These are phyloP conservation scores for Danio jaintianensis DNA, from an alignment of 2,797 vertebrate species.

Conservation along the genomic window DNA sequence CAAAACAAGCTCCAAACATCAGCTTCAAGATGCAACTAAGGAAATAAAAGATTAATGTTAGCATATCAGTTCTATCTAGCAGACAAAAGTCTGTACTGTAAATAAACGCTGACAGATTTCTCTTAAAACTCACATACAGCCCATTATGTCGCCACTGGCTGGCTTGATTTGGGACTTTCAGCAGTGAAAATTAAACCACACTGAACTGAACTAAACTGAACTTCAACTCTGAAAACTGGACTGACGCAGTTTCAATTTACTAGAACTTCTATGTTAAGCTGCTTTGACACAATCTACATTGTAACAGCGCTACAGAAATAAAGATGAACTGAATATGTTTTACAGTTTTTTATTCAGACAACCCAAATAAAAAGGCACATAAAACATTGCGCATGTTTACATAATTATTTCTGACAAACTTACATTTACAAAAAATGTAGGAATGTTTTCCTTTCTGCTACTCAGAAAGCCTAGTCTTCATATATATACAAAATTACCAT, in stretches of 20 bases:
- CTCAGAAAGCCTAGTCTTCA: slow-evolving; percentile 97
- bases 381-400: slow-evolving; percentile 98
- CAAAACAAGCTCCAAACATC: not conserved
- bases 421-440: slow-evolving; percentile 97
- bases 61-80: not conserved
- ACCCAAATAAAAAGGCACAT: slow-evolving; percentile 99
- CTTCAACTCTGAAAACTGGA: no score
- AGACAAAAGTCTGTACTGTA: not conserved
- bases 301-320: no score
- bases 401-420: slow-evolving; percentile 98
- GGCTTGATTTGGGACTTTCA: no score
- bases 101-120: not conserved
- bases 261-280: no score
- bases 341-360: slow-evolving; percentile 99
- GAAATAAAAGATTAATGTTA: not conserved
- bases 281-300: no score
- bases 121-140: slow-evolving; percentile 48
- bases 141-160: no score
- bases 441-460: slow-evolving; percentile 99
- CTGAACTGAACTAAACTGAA: no score
- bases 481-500: slow-evolving; percentile 99
- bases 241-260: no score
- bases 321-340: slow-evolving; percentile 54
- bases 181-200: no score
- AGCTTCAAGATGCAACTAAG: not conserved